Base-by-base conservation (phyloP, 2,888 invertebrate species). In the Rotaria macrura region DNA sequence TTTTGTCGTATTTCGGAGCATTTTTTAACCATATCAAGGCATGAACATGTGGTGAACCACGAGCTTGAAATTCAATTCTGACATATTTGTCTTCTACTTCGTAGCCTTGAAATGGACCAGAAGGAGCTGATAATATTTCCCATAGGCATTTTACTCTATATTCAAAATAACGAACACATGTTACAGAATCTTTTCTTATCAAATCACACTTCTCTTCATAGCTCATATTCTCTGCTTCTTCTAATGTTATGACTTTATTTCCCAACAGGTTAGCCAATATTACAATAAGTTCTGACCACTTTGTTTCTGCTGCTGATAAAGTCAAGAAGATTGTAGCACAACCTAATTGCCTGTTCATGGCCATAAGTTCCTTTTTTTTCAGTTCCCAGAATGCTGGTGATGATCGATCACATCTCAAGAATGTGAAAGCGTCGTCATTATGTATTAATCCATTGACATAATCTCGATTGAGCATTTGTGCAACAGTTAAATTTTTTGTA, bases 21-120 rank as follows among this genome's bases (percentile, higher is more conserved):
- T 84, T 49, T n/a, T 85, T 54, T 23, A 86, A 29, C 87, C 86
- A 86, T n/a, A 84, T n/a, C 9, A 87, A 43, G 17, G 83, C 57
- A 57, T 87, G 87, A 49, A 49, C 17, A 49, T 49, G 49, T 49
- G 49, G 49, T 49, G 49, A 49, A 14, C 49, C 49, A 49, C 84
- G 54, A 84, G 49, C 25, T 86, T 85, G 52, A 85, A 87, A 84
- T 74, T 74, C 84, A 38, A 55, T n/a, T 25, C 55, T 54, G 55
- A 54, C 34, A 57, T 55, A 84, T 10, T 84, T 55, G 25, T 84
- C 84, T 34, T 20, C 20, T 25, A 84, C 34, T 55, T 20, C 55
- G 55, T 84, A 38, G 29, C 29, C 20, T 84, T 17, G 20, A 38
- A 84, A 84, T 38, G 84, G 55, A 25, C 84, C 84, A 84, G n/a